Evolutionary conservation across 2,797 vertebrate species (phyloP).

Genomic region (Urocyon cinereoargenteus): DNA sequence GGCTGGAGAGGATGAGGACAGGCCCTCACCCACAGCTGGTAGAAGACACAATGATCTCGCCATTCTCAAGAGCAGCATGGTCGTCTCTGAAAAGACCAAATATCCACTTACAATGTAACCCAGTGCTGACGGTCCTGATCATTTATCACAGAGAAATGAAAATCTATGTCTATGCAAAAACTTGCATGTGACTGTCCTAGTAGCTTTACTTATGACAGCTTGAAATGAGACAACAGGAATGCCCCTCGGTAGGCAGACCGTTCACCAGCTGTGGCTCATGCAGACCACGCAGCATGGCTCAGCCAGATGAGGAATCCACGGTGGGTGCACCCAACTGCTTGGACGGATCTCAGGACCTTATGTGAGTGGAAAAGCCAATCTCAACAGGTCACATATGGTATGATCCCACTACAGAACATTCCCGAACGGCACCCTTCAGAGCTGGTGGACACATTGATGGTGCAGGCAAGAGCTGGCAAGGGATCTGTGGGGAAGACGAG

Average conservation of each 20-base stretch:
- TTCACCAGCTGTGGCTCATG: rapidly evolving
- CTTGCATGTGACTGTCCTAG: background rate
- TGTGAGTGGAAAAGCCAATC: background rate
- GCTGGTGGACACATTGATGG: too few species aligned
- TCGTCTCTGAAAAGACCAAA: background rate
- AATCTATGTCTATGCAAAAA: too few species aligned
- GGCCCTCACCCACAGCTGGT: rapidly evolving
- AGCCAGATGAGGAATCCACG: background rate
- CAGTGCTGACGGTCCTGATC: background rate
- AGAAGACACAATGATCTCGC: rapidly evolving
- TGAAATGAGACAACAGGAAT: background rate
- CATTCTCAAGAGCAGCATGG: too few species aligned
- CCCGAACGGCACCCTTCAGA: background rate
- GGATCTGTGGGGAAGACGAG: rapidly evolving
- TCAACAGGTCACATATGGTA: too few species aligned
- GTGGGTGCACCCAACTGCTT: too few species aligned
- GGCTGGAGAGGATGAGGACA: background rate
- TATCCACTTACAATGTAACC: too few species aligned
- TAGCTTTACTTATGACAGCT: background rate
- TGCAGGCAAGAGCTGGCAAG: background rate
- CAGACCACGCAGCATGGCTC: rapidly evolving
- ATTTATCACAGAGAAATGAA: background rate
- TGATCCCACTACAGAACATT: background rate
- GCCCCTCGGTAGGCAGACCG: background rate
- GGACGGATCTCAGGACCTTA: background rate